Percentiles rank a stretch among this genome's conserved stretches.
Conservation (phyloP, 2,113 vertebrate genomes). For the Campylomormyrus tamandua region DNA sequence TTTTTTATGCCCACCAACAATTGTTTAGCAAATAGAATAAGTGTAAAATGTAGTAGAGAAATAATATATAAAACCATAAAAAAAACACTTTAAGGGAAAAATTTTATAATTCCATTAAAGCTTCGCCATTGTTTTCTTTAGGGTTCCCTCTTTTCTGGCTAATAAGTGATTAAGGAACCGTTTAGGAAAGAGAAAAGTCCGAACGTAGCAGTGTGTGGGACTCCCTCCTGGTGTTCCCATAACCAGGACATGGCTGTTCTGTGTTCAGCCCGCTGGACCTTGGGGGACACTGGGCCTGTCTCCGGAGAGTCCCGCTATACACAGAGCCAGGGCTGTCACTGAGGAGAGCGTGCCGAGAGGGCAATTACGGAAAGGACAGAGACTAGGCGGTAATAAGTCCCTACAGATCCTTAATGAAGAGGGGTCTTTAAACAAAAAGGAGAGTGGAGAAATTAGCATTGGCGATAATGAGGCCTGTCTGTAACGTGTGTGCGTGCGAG, state of each 20-base stretch:
- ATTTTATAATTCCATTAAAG: not conserved
- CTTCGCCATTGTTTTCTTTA: not conserved
- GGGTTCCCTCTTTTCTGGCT: not conserved
- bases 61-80: not conserved
- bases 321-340: conserved; percentile 44
- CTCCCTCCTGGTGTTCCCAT: conserved; percentile 37
- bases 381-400: conserved; percentile 59
- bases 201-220: conserved; percentile 38
- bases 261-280: conserved; percentile 40
- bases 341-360: conserved; percentile 57
- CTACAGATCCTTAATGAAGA: conserved; percentile 54
- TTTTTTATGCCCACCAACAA: not conserved
- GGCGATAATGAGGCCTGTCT: conserved; percentile 39
- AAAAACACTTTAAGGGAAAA: not conserved
- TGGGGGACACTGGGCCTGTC: conserved; percentile 41
- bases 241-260: conserved; percentile 42
- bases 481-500: conserved; percentile 24
- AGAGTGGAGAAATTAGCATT: conserved; percentile 48
- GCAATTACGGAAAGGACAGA: conserved; percentile 61
- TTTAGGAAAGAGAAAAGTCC: not conserved
- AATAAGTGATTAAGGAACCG: conserved; percentile 23
- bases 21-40: not conserved
- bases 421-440: conserved; percentile 40
- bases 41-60: not conserved
- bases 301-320: conserved; percentile 52